A percentile compares a stretch with the other conserved stretches of the same genome.
phyloP scores from a whole-genome alignment of 2,888 invertebrate genomes.

The Troides helena region DNA sequence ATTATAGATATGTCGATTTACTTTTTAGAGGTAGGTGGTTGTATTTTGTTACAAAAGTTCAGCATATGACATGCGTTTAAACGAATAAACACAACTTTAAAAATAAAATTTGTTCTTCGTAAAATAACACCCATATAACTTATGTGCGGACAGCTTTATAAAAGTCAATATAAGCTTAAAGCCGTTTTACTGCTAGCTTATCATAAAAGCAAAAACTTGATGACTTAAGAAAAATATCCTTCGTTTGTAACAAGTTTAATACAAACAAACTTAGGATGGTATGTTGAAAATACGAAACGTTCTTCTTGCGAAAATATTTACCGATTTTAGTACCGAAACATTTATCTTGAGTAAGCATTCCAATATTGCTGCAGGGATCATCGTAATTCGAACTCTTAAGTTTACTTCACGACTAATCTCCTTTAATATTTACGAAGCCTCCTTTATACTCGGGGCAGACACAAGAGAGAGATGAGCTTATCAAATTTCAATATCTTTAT shows the following conservation, averaged over 20 bases:
- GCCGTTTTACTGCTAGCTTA: neutral
- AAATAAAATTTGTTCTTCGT: constrained; percentile 12
- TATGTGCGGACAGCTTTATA: constrained; percentile 2
- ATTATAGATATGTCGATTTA: constrained; percentile 2
- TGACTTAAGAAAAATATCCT: neutral
- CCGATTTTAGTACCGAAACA: constrained; percentile 7
- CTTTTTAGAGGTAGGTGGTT: neutral
- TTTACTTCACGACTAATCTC: constrained; percentile 27
- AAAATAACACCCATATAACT: constrained; percentile 9
- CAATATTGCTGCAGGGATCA: constrained; percentile 21
- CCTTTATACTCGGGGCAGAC: constrained; percentile 38
- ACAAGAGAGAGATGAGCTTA: constrained; percentile 61
- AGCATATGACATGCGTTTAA: neutral
- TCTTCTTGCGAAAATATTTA: constrained; percentile 1
- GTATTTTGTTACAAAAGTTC: constrained; percentile 8
- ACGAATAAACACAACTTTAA: constrained; percentile 14
- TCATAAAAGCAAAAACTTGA: constrained; percentile 6
- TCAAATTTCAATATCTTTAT: constrained; percentile 77
- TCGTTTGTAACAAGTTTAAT: neutral
- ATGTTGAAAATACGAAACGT: constrained; percentile 5
- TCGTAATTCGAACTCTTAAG: constrained; percentile 26
- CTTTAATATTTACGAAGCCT: constrained; percentile 27
- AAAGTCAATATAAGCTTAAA: constrained; percentile 5
- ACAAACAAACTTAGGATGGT: neutral
- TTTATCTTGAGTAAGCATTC: constrained; percentile 21